Base-by-base conservation (phyloP, 2,797 vertebrate genomes). In the Sarcophilus harrisii region DNA sequence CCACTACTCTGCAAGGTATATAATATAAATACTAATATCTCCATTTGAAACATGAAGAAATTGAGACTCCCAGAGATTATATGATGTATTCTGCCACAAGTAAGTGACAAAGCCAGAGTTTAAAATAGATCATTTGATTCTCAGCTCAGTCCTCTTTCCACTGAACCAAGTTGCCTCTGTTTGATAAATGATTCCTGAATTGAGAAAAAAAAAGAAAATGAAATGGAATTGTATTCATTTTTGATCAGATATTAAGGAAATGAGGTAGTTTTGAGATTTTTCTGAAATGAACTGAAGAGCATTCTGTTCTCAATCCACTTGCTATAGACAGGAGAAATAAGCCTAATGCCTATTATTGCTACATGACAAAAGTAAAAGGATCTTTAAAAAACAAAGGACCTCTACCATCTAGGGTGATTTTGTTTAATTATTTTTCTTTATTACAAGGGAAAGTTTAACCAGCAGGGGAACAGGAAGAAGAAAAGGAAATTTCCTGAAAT, bases 381-480 rank as follows among this genome's bases (percentile, higher is more conserved):
- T 30, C n/a, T 93, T 91, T 87, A 49, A 52, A 93, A 91, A 94
- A 62, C 54, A 92, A 95, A 92, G 45, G 11, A 27, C 73, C 38
- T 49, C 73, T 10, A 87, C 9, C 45, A 87, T 45, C 27, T 27
- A 87, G 21, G 18, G 38, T 87, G 73, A 87, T 49, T 87, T 87
- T 45, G 2, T 3, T 49, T 87, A 45, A 27, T 27, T 87, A 3
- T 87, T 87, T 73, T 87, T 12, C 38, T 45, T 49, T 87, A 38
- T 87, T 87, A 45, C 21, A 45, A 81, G 27, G 52, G 2, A 32
- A 91, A 10, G 12, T 57, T 32, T 58, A 16, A 29, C 30, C 54
- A 91, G 58, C 55, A 89, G 57, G 10, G 90, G 38, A 45, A 0
- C 6, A 29, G 32, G 32, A 30, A 73, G 13, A 11, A 81, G 38